These are phyloP conservation scores for Heterodera carotae DNA, from an alignment of 1,140 invertebrate species.

Conservation along the genomic window DNA sequence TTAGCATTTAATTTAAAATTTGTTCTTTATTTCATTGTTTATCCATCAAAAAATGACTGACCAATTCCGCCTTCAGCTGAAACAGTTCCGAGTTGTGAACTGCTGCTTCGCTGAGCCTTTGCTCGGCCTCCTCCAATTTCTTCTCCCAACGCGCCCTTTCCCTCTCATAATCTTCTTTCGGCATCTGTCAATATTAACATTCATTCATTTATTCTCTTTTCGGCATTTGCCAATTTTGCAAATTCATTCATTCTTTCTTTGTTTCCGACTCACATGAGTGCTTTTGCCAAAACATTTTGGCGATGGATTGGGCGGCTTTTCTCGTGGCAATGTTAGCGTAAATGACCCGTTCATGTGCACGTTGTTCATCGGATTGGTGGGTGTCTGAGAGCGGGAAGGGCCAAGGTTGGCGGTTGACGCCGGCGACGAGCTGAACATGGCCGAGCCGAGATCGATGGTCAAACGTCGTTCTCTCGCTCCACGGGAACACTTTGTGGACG, in stretches of 20 bases:
- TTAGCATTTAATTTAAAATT: conserved; percentile 34
- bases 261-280: conserved; percentile 42
- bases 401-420: conserved; percentile 13
- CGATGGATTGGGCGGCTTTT: conserved; percentile 29
- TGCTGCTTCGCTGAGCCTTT: conserved; percentile 50
- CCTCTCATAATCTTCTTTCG: conserved; percentile 55
- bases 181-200: conserved; percentile 27
- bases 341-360: conserved; percentile 21
- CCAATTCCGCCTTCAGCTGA: conserved; percentile 63
- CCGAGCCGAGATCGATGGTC: conserved; percentile 5
- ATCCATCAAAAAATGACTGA: conserved; percentile 40
- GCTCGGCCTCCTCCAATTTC: conserved; percentile 61
- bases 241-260: neutral
- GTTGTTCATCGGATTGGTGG: conserved; percentile 19
- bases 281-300: conserved; percentile 45
- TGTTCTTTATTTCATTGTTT: neutral
- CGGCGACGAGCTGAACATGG: conserved; percentile 12
- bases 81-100: conserved; percentile 56
- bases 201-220: neutral
- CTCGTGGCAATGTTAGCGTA: conserved; percentile 26
- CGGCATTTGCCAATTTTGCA: too few species aligned
- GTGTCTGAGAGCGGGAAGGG: conserved; percentile 20
- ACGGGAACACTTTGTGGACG: neutral
- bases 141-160: conserved; percentile 55
- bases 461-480: conserved; percentile 7